Base-by-base conservation (phyloP, 2,888 invertebrate genomes). In the Nymphalis c-album region DNA sequence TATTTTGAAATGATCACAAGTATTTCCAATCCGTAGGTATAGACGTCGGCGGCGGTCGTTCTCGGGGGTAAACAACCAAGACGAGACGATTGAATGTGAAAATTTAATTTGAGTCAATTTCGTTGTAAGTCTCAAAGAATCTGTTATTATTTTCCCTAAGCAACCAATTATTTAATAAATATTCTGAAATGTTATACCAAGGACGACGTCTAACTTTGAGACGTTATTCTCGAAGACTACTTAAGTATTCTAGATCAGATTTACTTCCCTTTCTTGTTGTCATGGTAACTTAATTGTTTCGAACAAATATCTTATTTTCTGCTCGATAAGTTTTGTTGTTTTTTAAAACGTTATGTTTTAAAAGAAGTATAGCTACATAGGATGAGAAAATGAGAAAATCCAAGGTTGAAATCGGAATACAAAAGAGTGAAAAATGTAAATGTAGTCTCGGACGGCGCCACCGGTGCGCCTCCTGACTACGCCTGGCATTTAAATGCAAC, bases 71-170 rank as follows among this genome's bases (percentile, higher is more conserved):
- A 85, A 87, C 85, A 86, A 76, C 84, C 83, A 84, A 72, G 70
- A 68, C 69, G 70, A 63, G 69, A 81, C 86, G 90, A 90, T 91
- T 90, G 87, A 90, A 90, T 91, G 86, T 91, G 67, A 90, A 90
- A 91, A 88, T 88, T 90, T 90, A 88, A 90, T 90, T 88, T 85
- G 84, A 86, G 87, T 90, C 85, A 88, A 88, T 89, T 89, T 86
- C 85, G 85, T 84, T 82, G 83, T 80, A 76, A 78, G 81, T 81
- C 80, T 66, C 79, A 83, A 83, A 81, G 81, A 85, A 85, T 86
- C 86, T 85, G 85, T 88, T 89, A 89, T 88, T 85, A 84, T 85
- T 82, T 83, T 68, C 64, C 68, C 68, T 68, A 20, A 60, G 65
- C 60, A 60, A 55, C 60, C 48, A 68, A 64, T 68, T 85, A 87